phyloP scores from a whole-genome alignment of 2,888 invertebrate species.

The Drosophila mimetica region DNA sequence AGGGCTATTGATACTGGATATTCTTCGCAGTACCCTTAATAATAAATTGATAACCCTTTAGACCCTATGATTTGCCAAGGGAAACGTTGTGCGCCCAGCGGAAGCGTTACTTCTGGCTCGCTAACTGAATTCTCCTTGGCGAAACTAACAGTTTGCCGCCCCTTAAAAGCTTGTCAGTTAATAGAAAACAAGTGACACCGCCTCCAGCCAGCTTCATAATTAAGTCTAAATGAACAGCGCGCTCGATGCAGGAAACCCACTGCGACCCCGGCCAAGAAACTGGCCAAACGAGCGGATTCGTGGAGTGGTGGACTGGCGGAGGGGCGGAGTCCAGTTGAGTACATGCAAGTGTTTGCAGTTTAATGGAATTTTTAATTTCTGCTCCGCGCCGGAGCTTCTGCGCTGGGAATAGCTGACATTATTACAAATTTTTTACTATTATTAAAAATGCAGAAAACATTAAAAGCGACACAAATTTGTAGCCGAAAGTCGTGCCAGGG shows the following conservation, averaged over 20 bases:
- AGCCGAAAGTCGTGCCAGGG: conserved; percentile 22
- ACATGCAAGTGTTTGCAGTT: conserved; percentile 63
- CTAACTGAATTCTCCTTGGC: conserved; percentile 12
- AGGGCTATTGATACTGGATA: neutral
- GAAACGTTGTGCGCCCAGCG: neutral
- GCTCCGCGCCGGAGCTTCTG: conserved; percentile 18
- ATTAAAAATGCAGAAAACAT: conserved; percentile 60
- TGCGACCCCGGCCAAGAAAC: conserved; percentile 21
- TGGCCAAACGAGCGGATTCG: conserved; percentile 4
- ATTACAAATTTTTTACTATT: conserved; percentile 54
- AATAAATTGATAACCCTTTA: neutral
- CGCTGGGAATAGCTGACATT: conserved; percentile 38
- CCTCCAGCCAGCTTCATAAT: conserved; percentile 51
- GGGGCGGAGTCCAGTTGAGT: conserved; percentile 10
- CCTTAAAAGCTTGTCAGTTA: conserved; percentile 56
- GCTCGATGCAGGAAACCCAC: conserved; percentile 29
- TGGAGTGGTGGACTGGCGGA: neutral
- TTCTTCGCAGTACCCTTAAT: neutral
- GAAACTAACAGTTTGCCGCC: conserved; percentile 18
- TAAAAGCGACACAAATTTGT: conserved; percentile 43
- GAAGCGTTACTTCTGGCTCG: neutral
- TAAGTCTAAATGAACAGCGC: conserved; percentile 59
- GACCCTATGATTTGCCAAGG: neutral
- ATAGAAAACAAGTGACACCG: conserved; percentile 56
- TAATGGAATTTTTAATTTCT: conserved; percentile 76